Base-by-base conservation (phyloP, 2,888 invertebrate species). In the Penaeus monodon region DNA sequence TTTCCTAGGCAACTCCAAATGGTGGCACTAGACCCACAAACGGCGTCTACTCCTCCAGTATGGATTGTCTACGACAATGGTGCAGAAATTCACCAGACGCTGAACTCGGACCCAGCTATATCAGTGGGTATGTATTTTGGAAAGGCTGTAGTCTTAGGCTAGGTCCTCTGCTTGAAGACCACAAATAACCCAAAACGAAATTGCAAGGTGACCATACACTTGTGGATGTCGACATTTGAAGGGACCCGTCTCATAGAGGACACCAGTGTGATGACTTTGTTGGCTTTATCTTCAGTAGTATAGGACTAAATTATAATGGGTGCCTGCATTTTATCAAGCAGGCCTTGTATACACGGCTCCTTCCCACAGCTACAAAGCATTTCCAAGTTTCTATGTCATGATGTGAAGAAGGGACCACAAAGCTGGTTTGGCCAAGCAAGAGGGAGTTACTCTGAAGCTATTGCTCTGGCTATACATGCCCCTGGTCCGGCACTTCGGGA, bases 361-460 rank as follows among this genome's bases (percentile, higher is more conserved):
- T 49, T 14, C 33, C 24, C 91, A 91, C 91, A 96, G 97, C 89
- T 98, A 97, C 91, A 98, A 92, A 96, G 96, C 93, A 97, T 96
- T 92, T 95, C 95, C 85, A 95, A 96, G 91, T 99, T n/a, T 98
- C 93, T 99, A 99, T 93, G 95, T 96, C 22, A 97, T 98, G 8
- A 97, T 98, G 96, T 99, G 98, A 99, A 98, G 93, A 97, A 98
- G 92, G 95, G 38, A 98, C 98, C 0, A 6, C 17, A 14, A 70
- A 1, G 29, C 27, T 57, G 57, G 57, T 0, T 96, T 97, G 10
- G 3, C 57, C 14, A 2, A 0, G 97, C 97, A 0, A 98, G 91
- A 97, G 98, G 98, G 98, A 0, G 97, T 99, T 81, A 97, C 98
- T 91, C 94, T 99, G 49, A 98, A 98, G 92, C 93, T 98, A 96